Conservation (phyloP, 2,888 invertebrate species). For the Oscheius sp. region DNA sequence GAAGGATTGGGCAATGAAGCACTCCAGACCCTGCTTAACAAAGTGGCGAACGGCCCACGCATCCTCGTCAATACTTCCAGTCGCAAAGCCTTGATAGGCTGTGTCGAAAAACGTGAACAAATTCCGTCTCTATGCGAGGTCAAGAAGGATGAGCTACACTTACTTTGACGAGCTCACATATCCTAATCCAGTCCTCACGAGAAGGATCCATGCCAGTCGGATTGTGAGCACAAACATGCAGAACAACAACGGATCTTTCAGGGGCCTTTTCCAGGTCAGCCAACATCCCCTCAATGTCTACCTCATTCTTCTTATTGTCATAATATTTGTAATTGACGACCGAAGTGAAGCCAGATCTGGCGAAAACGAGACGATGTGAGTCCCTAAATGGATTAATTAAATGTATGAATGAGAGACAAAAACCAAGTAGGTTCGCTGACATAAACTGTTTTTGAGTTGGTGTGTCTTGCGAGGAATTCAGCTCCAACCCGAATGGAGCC, state of each 20-base stretch:
- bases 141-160: too few relatives aligned
- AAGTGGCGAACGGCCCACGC: constrained; percentile 91
- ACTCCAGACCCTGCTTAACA: constrained; percentile 81
- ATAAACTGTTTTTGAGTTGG: constrained; percentile 76
- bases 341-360: constrained; percentile 83
- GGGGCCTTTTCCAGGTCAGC: constrained; percentile 71
- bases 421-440: constrained; percentile 93
- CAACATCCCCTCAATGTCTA: constrained; percentile 82
- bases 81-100: constrained; percentile 84
- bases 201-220: constrained; percentile 97
- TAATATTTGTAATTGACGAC: constrained; percentile 86
- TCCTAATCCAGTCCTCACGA: constrained; percentile 87
- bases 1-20: constrained; percentile 92
- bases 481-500: constrained; percentile 89
- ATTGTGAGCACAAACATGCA: constrained; percentile 97
- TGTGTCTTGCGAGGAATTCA: constrained; percentile 82
- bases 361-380: constrained; percentile 88
- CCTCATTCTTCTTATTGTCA: constrained; percentile 79
- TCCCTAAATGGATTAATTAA: constrained; percentile 73
- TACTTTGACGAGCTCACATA: constrained; percentile 85
- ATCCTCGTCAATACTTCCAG: constrained; percentile 90
- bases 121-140: too few relatives aligned
- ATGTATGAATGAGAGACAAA: constrained; percentile 76
- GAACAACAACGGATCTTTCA: constrained; percentile 81
- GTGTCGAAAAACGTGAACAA: constrained; percentile 70